Base-by-base conservation (phyloP, 2,797 vertebrate genomes). In the Platyrinchus mystaceus region DNA sequence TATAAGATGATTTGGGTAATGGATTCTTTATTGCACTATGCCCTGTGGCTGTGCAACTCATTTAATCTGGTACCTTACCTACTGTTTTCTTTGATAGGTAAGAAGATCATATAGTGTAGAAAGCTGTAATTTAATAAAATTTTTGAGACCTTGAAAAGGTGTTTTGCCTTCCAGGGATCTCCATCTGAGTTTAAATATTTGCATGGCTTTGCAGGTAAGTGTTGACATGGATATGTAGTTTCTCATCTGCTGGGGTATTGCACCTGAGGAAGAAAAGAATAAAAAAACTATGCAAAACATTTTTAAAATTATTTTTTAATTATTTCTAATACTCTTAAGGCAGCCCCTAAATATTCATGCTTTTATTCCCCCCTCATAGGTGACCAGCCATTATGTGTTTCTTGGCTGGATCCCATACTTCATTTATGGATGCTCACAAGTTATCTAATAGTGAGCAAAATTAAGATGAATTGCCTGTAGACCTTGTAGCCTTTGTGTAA, bases 1-100 rank as follows among this genome's bases (percentile, higher is more conserved):
- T 92, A 76, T 89, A 89, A 96, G 90, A 84, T 96, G 37, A 93
- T 77, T 82, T 78, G 47, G 81, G 14, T 93, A 96, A 95, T 95
- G 83, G 82, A 68, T 83, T 92, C 76, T 90, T 96, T 77, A 80
- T 56, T 91, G 74, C 46, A 81, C 50, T 60, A 70, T 90, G 78
- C 80, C 87, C 97, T 84, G 74, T 93, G 84, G 93, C 66, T 86
- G 36, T 87, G 77, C 93, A 88, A 80, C 85, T 93, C 41, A 50
- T 94, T 95, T 95, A 87, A 67, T 92, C 86, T 83, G 23, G 36
- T 87, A 77, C 81, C 74, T 73, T 92, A 50, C 59, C 67, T 76
- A 63, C 67, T 28, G 62, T 79, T 95, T 92, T 67, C 68, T 87
- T 4, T 86, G 64, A 79, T 52, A 82, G 86, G 36, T 63, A 82